Conservation (phyloP, 2,113 vertebrate genomes). For the Manacus vitellinus region DNA sequence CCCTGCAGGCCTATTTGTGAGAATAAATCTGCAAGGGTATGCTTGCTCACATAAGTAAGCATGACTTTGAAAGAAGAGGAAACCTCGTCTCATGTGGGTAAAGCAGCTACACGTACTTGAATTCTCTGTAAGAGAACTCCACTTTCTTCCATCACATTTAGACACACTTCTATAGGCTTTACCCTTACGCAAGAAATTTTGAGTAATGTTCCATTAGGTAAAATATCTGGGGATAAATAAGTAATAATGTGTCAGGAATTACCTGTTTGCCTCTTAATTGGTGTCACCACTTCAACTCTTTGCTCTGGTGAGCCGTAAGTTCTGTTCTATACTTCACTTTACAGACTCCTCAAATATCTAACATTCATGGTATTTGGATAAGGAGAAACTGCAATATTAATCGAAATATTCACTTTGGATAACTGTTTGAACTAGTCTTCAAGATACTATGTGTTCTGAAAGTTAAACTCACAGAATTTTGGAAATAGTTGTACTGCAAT, state of each 20-base stretch:
- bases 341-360: not conserved
- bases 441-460: not conserved
- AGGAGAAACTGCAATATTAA: not conserved
- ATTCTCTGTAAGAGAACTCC: not conserved
- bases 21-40: not conserved
- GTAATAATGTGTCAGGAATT: not conserved
- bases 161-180: not conserved
- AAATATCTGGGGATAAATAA: not conserved
- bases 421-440: not conserved
- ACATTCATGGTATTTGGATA: not conserved
- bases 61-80: not conserved
- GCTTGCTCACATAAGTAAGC: not conserved
- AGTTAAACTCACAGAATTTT: not conserved
- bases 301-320: not conserved
- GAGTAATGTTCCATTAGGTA: not conserved
- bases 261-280: not conserved
- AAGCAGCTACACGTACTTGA: not conserved
- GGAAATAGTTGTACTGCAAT: not conserved
- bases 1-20: not conserved
- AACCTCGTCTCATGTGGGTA: not conserved
- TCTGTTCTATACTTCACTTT: not conserved
- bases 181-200: not conserved
- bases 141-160: not conserved
- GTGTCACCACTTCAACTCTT: not conserved
- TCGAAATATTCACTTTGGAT: not conserved